These are phyloP conservation scores for Ctenosaura bakeri DNA, from an alignment of 2,797 vertebrate genomes.

Conservation along the genomic window DNA sequence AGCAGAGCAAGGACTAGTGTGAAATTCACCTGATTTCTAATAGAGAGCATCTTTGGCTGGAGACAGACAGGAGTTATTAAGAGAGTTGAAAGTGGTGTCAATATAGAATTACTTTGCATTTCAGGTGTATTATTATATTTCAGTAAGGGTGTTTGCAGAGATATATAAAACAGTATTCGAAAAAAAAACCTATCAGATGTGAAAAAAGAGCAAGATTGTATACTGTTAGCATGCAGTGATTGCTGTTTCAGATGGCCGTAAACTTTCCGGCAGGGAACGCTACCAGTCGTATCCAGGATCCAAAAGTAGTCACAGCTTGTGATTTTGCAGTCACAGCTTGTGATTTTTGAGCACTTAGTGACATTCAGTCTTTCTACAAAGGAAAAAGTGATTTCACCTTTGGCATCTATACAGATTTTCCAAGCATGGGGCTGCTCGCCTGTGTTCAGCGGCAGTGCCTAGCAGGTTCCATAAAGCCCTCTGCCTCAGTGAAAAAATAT, in stretches of 20 bases:
- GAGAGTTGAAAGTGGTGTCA: conserved; percentile 1
- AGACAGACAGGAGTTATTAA: conserved; percentile 5
- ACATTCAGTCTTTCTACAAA: conserved; percentile 66
- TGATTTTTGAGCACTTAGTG: conserved; percentile 51
- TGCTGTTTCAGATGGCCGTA: neutral
- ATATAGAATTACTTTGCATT: neutral
- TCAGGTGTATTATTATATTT: neutral
- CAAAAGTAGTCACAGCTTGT: conserved; percentile 17
- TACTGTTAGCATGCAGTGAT: neutral
- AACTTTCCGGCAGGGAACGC: too few relatives aligned
- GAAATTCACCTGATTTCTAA: neutral
- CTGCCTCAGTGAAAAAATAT: conserved; percentile 62
- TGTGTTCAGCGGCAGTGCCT: conserved; percentile 62
- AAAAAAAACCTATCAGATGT: neutral
- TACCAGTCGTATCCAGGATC: neutral
- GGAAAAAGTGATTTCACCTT: conserved; percentile 39
- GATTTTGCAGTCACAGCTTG: neutral
- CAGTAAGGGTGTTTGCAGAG: neutral
- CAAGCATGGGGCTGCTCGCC: conserved; percentile 63
- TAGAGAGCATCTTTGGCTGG: neutral
- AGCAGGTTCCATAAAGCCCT: conserved; percentile 64
- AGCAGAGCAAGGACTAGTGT: too few relatives aligned
- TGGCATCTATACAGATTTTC: conserved; percentile 69
- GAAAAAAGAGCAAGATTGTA: neutral
- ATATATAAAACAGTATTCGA: neutral